Base-by-base conservation (phyloP, 1,140 invertebrate genomes). In the Nilaparvata lugens region DNA sequence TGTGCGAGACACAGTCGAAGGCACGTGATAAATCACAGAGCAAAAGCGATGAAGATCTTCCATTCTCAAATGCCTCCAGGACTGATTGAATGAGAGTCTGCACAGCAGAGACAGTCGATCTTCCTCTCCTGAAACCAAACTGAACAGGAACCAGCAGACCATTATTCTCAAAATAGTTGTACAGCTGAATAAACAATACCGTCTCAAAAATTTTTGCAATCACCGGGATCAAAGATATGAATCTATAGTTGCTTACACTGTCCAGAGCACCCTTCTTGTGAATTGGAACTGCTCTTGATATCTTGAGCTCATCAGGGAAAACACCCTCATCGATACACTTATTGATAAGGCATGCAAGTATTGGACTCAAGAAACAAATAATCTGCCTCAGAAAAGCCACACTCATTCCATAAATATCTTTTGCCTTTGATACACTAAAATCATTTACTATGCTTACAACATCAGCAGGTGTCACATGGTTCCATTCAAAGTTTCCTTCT, bases 51-150 rank as follows among this genome's bases (percentile, higher is more conserved):
- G 25, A 28, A 4, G 25, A 28, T 28, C 7, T 28, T 18, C 19
- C 19, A 52, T 5, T n/a, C 19, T 52, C 14, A 21, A 52, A 52
- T 25, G 51, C 19, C 21, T 21, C 51, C 14, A 11, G 14, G 25
- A 52, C 19, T 52, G 25, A 52, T 19, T 52, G 14, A 24, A 19
- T 25, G 13, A 21, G 21, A 21, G 19, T 24, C 7, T 52, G 21
- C 7, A 18, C 19, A 52, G 51, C 51, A 21, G 25, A 52, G 13
- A 52, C 25, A 21, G 51, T 52, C 11, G 51, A 52, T 19, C 25
- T 52, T 21, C 21, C 51, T 52, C 25, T 52, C 19, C 14, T 52
- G 18, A 52, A 52, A 9, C 51, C 51, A 52, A 52, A 52, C 25
- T 52, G 19, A 52, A 11, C 51, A 21, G 51, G 13, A 11, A 52